Conservation (phyloP, 2,797 vertebrate species). For the Typhlichthys subterraneus region DNA sequence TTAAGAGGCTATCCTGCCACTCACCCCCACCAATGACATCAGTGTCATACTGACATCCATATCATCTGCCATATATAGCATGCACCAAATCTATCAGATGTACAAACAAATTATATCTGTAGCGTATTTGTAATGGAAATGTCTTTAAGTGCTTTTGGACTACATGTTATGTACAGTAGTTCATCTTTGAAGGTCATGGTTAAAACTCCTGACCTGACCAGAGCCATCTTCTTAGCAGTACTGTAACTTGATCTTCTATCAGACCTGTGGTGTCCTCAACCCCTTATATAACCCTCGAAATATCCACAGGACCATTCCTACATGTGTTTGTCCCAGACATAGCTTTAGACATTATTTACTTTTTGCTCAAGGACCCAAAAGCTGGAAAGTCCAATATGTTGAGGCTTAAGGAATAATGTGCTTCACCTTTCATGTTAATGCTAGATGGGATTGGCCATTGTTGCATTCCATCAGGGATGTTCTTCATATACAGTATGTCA, state of each 20-base stretch:
- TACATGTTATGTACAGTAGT: neutral
- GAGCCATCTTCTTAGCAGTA: neutral
- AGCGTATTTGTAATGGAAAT: constrained; percentile 31
- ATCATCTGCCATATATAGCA: constrained; percentile 26
- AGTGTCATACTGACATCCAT: too few species aligned
- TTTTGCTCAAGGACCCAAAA: constrained; percentile 15
- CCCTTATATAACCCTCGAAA: neutral
- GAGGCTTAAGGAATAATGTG: neutral
- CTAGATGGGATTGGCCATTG: neutral
- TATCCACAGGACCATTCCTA: constrained; percentile 5
- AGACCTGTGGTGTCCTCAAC: constrained; percentile 1
- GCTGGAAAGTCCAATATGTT: constrained; percentile 5
- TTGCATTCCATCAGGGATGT: constrained; percentile 17
- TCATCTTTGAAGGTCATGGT: neutral
- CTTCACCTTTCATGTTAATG: constrained; percentile 17
- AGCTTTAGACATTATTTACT: constrained; percentile 14
- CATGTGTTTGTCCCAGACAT: constrained; percentile 19
- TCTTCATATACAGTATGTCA: constrained; percentile 8
- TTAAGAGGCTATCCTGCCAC: too few species aligned
- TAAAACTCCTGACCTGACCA: neutral
- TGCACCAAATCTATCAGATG: constrained; percentile 25
- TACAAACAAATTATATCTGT: constrained; percentile 26
- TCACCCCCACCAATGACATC: too few species aligned
- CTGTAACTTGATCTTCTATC: constrained; percentile 2
- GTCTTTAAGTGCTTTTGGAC: constrained; percentile 34